These are phyloP conservation scores for Cyanocitta stelleri DNA, from an alignment of 2,113 vertebrate species.

Conservation along the genomic window DNA sequence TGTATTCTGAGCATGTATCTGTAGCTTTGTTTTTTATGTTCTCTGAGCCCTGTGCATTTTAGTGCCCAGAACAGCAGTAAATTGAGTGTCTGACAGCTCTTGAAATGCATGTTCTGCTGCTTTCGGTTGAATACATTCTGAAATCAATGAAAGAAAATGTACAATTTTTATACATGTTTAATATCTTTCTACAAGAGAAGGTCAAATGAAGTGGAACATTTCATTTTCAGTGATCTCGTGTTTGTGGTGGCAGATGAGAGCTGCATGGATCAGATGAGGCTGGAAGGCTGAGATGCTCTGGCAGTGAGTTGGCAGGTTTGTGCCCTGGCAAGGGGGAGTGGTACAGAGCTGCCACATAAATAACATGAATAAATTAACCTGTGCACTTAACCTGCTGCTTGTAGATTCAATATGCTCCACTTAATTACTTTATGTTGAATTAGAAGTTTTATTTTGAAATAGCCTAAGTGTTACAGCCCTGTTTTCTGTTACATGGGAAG, in stretches of 20 bases:
- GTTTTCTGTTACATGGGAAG: background rate
- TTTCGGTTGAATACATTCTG: slow-evolving; percentile 44
- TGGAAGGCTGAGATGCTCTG: background rate
- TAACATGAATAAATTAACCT: background rate
- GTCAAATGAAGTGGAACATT: slow-evolving; percentile 60
- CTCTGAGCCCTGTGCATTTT: background rate
- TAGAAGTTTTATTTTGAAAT: background rate
- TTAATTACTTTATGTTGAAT: background rate
- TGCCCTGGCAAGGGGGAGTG: background rate
- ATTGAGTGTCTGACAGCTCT: slow-evolving; percentile 56
- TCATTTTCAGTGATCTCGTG: background rate
- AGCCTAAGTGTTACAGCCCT: background rate
- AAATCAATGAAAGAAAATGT: slow-evolving; percentile 54
- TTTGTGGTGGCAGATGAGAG: background rate
- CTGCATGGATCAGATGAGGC: background rate
- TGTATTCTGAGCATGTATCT: slow-evolving; percentile 14
- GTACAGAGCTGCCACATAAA: background rate
- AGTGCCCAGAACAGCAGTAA: slow-evolving; percentile 30
- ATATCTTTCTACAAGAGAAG: slow-evolving; percentile 55
- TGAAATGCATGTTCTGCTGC: slow-evolving; percentile 31
- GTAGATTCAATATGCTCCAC: background rate
- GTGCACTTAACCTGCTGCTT: background rate
- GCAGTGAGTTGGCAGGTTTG: background rate
- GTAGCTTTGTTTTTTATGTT: slow-evolving; percentile 32
- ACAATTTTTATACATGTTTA: slow-evolving; percentile 48